phyloP scores from a whole-genome alignment of 2,113 vertebrate genomes.

The Sarotherodon lohbergeri region DNA sequence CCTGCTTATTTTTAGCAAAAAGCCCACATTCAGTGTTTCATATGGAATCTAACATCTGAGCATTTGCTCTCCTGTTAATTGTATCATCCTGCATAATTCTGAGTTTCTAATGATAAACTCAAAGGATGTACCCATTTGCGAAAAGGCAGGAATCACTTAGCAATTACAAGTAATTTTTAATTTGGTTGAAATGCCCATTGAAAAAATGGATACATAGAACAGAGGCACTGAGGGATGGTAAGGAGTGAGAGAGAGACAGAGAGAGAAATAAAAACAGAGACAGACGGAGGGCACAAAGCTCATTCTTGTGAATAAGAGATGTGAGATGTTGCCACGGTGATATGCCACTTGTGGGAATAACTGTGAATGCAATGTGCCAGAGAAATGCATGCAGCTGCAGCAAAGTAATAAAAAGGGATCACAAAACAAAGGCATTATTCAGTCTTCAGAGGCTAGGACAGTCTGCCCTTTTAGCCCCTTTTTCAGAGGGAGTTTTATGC shows the following conservation, averaged over 20 bases:
- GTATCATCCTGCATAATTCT: background rate
- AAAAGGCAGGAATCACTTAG: background rate
- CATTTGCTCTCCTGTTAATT: background rate
- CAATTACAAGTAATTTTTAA: background rate
- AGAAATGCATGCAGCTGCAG: slow-evolving; percentile 12
- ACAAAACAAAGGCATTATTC: slow-evolving; percentile 28
- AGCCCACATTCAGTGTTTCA: background rate
- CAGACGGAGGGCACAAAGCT: slow-evolving; percentile 17
- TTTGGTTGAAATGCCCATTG: background rate
- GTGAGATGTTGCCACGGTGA: slow-evolving; percentile 49
- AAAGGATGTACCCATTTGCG: background rate
- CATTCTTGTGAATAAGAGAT: slow-evolving; percentile 36
- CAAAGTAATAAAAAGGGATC: slow-evolving; percentile 42
- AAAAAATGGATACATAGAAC: background rate
- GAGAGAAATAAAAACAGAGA: background rate
- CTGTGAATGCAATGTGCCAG: slow-evolving; percentile 29
- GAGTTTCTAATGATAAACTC: background rate
- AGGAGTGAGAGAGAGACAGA: background rate
- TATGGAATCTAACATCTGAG: background rate
- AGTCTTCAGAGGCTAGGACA: slow-evolving; percentile 5
- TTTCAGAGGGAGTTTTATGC: slow-evolving; percentile 29
- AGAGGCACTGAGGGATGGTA: background rate
- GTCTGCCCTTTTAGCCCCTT: background rate
- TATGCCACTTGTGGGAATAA: slow-evolving; percentile 44
- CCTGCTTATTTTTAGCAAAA: background rate